Base-by-base conservation (phyloP, 1,140 invertebrate genomes). In the Cotesia glomerata region DNA sequence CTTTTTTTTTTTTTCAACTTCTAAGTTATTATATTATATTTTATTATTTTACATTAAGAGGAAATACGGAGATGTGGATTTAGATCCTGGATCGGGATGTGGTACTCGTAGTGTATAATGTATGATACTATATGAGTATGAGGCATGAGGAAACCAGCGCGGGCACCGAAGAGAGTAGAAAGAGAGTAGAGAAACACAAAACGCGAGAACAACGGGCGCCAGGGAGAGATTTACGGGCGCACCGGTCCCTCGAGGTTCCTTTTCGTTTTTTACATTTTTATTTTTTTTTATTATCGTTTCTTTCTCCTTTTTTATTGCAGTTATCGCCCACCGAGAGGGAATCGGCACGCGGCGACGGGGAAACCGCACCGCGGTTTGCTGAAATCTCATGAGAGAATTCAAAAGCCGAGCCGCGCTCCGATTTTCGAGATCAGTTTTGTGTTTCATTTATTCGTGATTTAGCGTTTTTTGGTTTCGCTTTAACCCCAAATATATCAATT, bases 201-300 rank as follows among this genome's bases (percentile, higher is more conserved):
- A 34, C 62, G 72, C 74, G 71, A 75, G 74, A 75, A 75, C 74
- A 75, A 75, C 74, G 74, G 74, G 71, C 68, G 51, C 74, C 74
- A 72, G 39, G 56, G 64, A 64, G 68, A 71, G 71, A 73, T 73
- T 73, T 75, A 74, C 71, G 70, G 71, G 65, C 71, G 67, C 61
- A 70, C 67, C 73, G 71, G 73, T 75, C 68, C 71, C 64, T 69
- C 74, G 39, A 54, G 72, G 73, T 67, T 73, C 63, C 68, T 56
- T 74, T 67, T 52, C 69, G 61, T 35, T 58, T 35, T 64, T 72
- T 72, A 61, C 72, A 26, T 26, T 26, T 26, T 26, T 56, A 54
- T 9, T 68, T 69, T 71, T 72, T 59, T 62, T 71, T 63, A 67
- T 73, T 45, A 32, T 69, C 71, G 67, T 67, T 64, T 52, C 39